Base-by-base conservation (phyloP, 1,140 invertebrate genomes). In the Dendroctonus valens region DNA sequence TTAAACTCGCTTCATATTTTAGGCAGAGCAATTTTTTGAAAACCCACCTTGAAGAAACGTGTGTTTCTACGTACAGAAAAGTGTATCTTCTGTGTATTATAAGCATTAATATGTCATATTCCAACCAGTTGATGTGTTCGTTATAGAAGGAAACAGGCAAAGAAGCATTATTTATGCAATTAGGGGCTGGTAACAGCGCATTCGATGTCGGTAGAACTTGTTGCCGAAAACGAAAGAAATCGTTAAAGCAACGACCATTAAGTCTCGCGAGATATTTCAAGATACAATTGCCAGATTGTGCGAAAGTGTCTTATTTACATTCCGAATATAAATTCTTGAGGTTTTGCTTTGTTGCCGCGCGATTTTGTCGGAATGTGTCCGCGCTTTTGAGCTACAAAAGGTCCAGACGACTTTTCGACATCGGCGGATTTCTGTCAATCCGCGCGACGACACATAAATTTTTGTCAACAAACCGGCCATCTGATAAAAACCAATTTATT, bases 211-310 rank as follows among this genome's bases (percentile, higher is more conserved):
- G 49, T 26, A 49, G 26, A 15, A 61, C 48, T 60, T 48, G 58
- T 50, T 51, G 50, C 59, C 59, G 59, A 61, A 61, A 61, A 61
- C 38, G 46, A 61, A 61, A 61, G 59, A 61, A 61, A 61, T 61
- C 59, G 59, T 61, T 61, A 61, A 61, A 61, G 52, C 48, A n/a
- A n/a, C 50, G 49, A 49, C 59, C 59, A 61, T 61, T 61, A 61
- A 61, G 59, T 61, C 59, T 50, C 8, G 59, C 59, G 59, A 57
- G 52, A 49, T 65, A 57, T 65, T 65, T 50, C 53, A 50, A 65
- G 53, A 65, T 57, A 65, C 62, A 65, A 65, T 65, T 65, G 62
- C 62, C 62, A 57, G 62, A 65, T 65, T 55, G 62, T 65, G 53
- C 62, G 37, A 57, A 65, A 65, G 61, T 63, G 61, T 63, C 61